These are phyloP conservation scores for Pachymerium ferrugineum DNA, from an alignment of 2,888 invertebrate genomes.

Conservation along the genomic window DNA sequence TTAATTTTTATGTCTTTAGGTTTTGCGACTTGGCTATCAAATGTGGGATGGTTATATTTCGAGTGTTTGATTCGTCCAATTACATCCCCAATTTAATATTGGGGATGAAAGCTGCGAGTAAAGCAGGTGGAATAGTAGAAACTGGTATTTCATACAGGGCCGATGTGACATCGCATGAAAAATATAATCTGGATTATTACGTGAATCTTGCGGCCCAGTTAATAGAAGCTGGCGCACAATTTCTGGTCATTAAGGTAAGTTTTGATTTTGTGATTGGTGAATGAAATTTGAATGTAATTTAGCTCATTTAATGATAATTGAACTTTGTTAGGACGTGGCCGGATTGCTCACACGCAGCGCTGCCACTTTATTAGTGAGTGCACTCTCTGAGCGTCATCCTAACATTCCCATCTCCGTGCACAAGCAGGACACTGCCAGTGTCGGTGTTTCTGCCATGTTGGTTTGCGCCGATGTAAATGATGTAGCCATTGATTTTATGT, in stretches of 20 bases:
- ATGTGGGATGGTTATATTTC: slow-evolving; percentile 97
- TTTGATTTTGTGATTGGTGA: too few species aligned
- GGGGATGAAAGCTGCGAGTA: slow-evolving; percentile 95
- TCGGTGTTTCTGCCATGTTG: slow-evolving; percentile 90
- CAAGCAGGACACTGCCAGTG: slow-evolving; percentile 97
- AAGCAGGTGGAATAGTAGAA: slow-evolving; percentile 93
- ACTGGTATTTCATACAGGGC: slow-evolving; percentile 98
- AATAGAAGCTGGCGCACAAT: slow-evolving; percentile 92
- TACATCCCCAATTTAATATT: slow-evolving; percentile 93
- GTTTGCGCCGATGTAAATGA: slow-evolving; percentile 90
- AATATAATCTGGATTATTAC: slow-evolving; percentile 97
- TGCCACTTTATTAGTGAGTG: slow-evolving; percentile 73
- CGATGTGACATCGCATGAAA: slow-evolving; percentile 82
- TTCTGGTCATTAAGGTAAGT: slow-evolving; percentile 73
- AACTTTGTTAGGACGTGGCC: slow-evolving; percentile 98
- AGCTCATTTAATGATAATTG: too few species aligned
- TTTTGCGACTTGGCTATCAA: slow-evolving; percentile 94
- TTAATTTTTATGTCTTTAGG: slow-evolving; percentile 45
- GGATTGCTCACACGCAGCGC: slow-evolving; percentile 89
- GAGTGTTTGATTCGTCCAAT: slow-evolving; percentile 97
- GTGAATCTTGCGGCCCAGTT: slow-evolving; percentile 86
- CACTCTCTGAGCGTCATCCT: slow-evolving; percentile 87
- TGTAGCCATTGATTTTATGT: slow-evolving; percentile 93
- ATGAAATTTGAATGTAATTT: too few species aligned
- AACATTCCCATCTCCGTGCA: slow-evolving; percentile 96